Base-by-base conservation (phyloP, 2,113 vertebrate genomes). In the Morone saxatilis region DNA sequence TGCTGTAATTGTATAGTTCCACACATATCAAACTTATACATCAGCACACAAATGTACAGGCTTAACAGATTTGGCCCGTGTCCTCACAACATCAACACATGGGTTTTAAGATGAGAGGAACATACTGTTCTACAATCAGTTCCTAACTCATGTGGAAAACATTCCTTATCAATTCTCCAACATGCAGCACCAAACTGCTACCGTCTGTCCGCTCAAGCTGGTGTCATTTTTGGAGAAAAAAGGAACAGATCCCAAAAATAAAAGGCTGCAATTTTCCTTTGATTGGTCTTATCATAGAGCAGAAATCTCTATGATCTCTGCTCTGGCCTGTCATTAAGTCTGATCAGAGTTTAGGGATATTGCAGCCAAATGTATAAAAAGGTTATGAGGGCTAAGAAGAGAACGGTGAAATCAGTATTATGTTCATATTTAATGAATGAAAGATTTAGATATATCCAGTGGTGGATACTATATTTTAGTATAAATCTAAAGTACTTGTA, bases 91-190 rank as follows among this genome's bases (percentile, higher is more conserved):
- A 38, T 72, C 48, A 50, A 22, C 59, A 20, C 36, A 31, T 67
- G 38, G 67, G 20, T 20, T 50, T 61, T 36, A 48, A 89, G 82
- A 88, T 85, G 86, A 89, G 86, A 83, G 75, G n/a, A 48, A 76
- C 84, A 73, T 7, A 4, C 45, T 20, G 10, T 0, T 20, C 72
- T 48, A 71, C 89, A 88, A 86, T 90, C 85, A 63, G 69, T 11
- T 47, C 31, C 59, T 19, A 41, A 59, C 67, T 87, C 94, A 94
- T 94, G 93, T 95, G 94, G 94, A 90, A 95, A 93, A 68, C 92
- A 93, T 94, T 95, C 83, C 91, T 94, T 93, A 95, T 96, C 94
- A 69, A 88, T 76, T 9, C 60, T 76, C 71, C 65, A 53, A 60
- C 59, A n/a, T 57, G 57, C 53, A 57, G 74, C 19, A 2, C n/a